Percentiles rank a stretch among this genome's conserved stretches.
Conservation (phyloP, 2,113 vertebrate genomes). For the Corynorhinus townsendii region DNA sequence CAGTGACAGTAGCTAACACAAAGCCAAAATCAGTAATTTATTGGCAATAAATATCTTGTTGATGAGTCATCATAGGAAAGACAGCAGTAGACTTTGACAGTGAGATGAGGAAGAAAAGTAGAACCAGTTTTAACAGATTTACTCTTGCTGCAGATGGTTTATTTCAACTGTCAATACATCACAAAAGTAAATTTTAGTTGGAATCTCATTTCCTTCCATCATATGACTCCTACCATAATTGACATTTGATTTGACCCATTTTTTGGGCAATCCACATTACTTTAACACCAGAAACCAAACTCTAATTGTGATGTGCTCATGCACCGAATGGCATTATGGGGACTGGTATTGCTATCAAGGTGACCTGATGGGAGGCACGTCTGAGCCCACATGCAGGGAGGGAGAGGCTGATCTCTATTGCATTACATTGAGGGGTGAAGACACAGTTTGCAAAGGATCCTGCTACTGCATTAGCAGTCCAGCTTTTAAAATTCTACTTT, state of each 20-base stretch:
- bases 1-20: not conserved
- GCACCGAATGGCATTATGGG: not conserved
- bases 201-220: not conserved
- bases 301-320: not conserved
- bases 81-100: not conserved
- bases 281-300: not conserved
- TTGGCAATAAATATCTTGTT: not conserved
- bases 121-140: not conserved
- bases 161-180: not conserved
- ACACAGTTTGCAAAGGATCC: not conserved
- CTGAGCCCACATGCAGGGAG: not conserved
- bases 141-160: not conserved
- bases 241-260: not conserved
- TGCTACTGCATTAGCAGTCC: not conserved
- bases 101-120: not conserved
- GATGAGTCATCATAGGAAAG: constrained; percentile 26
- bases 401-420: not conserved
- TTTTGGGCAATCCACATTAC: not conserved
- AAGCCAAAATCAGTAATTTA: constrained; percentile 24
- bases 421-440: not conserved
- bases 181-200: not conserved
- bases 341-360: not conserved
- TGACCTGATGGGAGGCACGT: not conserved
- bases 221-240: not conserved
- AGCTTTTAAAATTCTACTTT: not conserved